Evolutionary conservation across 2,888 invertebrate genomes (phyloP), one percentile per base, ranked within the genome.

Genomic region (Dyspetes luteomarginatus): DNA sequence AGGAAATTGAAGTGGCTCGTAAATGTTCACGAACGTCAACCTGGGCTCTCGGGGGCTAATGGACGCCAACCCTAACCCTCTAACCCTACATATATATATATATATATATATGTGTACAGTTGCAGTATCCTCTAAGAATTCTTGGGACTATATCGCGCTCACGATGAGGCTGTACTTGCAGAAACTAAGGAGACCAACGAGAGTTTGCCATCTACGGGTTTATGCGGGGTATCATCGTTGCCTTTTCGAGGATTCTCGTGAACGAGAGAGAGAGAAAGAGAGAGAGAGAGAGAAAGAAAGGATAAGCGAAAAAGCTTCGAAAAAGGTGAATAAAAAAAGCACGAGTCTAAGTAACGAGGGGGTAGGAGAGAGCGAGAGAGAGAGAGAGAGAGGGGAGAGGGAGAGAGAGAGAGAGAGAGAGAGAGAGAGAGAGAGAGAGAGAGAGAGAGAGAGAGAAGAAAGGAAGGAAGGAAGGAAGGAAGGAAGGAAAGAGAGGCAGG

Each of bases 1-100:
- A 81, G 86, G 85, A 85, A 85, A 86, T 85, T 84, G 84, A 77
- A 80, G 81, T 65, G 52, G 69, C 78, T 82, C 84, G 77, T 84
- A 84, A 85, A 85, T 77, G 82, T 84, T 84, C 78, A 81, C 82
- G 83, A 73, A 83, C 76, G 78, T 71, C 78, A 55, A 36, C 52
- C 41, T 30, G 73, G 26, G 56, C 73, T 77, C 75, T 58, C 69
- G 76, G 76, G 56, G 68, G 69, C 78, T 85, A 84, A 84, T 84
- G 83, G 85, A 82, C 77, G 72, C 71, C 60, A 48, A 50, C 76
- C 62, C 68, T 74, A 36, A 12, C 36, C 7, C 12, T 9, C 2
- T 5, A 9, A 36, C 7, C 36, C 7, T 12, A 5, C 36, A 9
- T 2, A 2, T 12, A 36, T 2, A 12, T 1, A 9, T 5, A 5